A percentile compares a stretch with the other conserved stretches of the same genome.
phyloP scores from a whole-genome alignment of 2,888 invertebrate species.

The Thelaira solivaga region DNA sequence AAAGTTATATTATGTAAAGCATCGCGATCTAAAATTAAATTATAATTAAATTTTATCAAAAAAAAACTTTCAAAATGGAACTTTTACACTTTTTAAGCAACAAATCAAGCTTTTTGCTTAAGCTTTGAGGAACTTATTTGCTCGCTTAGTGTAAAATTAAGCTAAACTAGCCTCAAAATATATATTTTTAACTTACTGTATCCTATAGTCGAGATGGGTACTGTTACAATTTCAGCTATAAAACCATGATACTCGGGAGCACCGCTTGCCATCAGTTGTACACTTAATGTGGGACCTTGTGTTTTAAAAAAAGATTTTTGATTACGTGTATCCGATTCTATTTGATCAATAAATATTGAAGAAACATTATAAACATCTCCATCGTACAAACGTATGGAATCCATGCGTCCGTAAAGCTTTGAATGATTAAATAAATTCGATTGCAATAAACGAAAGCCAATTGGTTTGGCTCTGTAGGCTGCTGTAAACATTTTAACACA shows the following conservation, averaged over 20 bases:
- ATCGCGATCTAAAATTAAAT: constrained; percentile 84
- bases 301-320: constrained; percentile 88
- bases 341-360: constrained; percentile 83
- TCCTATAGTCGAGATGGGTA: constrained; percentile 94
- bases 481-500: constrained; percentile 98
- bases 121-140: too few relatives aligned
- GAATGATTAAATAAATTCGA: constrained; percentile 95
- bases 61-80: too few relatives aligned
- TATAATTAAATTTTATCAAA: not conserved
- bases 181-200: constrained; percentile 83
- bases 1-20: constrained; percentile 93
- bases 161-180: not conserved
- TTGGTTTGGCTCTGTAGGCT: constrained; percentile 88
- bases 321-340: constrained; percentile 84
- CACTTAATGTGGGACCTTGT: constrained; percentile 87
- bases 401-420: constrained; percentile 86
- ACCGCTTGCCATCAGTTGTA: constrained; percentile 95
- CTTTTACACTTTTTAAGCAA: not conserved
- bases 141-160: too few relatives aligned
- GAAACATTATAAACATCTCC: constrained; percentile 94
- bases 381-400: constrained; percentile 91
- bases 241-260: constrained; percentile 97
- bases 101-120: too few relatives aligned
- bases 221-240: constrained; percentile 96
- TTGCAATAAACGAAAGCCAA: constrained; percentile 93